Conservation (phyloP, 2,797 vertebrate species). For the Pempheris klunzingeri region DNA sequence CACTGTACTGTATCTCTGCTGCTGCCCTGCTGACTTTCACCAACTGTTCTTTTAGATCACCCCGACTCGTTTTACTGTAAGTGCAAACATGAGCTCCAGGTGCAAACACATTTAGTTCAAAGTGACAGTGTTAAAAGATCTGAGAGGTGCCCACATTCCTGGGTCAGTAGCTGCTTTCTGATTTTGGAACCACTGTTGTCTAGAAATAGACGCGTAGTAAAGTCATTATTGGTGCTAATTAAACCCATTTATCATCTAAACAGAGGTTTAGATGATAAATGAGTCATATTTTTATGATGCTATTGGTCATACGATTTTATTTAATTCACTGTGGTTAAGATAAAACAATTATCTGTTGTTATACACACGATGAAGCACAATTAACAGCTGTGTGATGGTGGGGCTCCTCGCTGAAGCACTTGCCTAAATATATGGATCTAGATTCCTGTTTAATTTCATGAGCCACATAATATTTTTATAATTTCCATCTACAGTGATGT, state of each 20-base stretch:
- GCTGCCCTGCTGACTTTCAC: slow-evolving; percentile 12
- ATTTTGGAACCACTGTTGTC: slow-evolving; percentile 16
- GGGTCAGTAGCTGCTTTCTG: slow-evolving; percentile 24
- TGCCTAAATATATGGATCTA: slow-evolving; percentile 17
- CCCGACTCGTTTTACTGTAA: slow-evolving; percentile 20
- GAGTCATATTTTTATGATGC: slow-evolving; percentile 3
- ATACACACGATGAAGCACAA: slow-evolving; percentile 21
- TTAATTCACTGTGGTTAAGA: background rate
- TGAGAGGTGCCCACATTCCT: slow-evolving; percentile 45
- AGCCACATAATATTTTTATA: slow-evolving; percentile 66
- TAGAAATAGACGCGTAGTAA: background rate
- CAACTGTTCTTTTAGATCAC: slow-evolving; percentile 33
- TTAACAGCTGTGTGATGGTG: slow-evolving; percentile 9
- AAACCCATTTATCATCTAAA: slow-evolving; percentile 20
- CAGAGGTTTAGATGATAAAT: background rate
- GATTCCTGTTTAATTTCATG: slow-evolving; percentile 55
- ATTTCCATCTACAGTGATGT: slow-evolving; percentile 60
- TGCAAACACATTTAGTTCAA: slow-evolving; percentile 73
- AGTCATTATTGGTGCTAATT: slow-evolving; percentile 22
- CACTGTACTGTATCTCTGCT: background rate
- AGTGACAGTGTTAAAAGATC: slow-evolving; percentile 73
- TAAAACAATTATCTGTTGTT: background rate
- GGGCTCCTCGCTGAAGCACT: slow-evolving; percentile 7
- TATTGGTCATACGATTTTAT: background rate
- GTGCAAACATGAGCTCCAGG: slow-evolving; percentile 66